Conservation (phyloP, 2,113 vertebrate genomes). For the Chamaea fasciata region DNA sequence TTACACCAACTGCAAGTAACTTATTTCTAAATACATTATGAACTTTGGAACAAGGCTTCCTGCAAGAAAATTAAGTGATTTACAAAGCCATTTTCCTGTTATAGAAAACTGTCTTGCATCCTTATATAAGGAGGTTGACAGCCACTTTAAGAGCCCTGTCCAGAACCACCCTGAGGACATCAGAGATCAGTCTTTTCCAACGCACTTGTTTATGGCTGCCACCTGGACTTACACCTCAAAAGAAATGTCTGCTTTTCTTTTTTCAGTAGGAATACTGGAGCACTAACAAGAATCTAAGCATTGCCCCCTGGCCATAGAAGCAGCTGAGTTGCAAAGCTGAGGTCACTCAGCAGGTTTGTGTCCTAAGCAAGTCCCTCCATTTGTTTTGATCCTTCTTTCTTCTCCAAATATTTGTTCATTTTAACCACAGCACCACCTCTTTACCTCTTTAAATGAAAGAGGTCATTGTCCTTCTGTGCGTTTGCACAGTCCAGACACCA, state of each 20-base stretch:
- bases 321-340: not conserved
- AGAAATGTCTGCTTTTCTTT: not conserved
- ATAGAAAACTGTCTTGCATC: not conserved
- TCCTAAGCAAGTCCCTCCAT: not conserved
- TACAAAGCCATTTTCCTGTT: not conserved
- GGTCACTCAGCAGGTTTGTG: not conserved
- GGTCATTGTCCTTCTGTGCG: not conserved
- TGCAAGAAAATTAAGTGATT: not conserved
- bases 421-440: not conserved
- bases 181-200: not conserved
- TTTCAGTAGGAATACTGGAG: not conserved
- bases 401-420: conserved; percentile 9
- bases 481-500: not conserved
- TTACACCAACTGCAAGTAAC: not conserved
- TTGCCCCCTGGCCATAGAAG: not conserved
- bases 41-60: not conserved
- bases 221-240: not conserved
- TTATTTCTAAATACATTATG: not conserved
- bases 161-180: not conserved
- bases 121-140: not conserved
- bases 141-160: not conserved
- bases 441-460: not conserved
- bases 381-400: not conserved
- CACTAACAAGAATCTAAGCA: not conserved
- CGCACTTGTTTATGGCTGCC: not conserved